Evolutionary conservation across 2,888 invertebrate genomes (phyloP).

Genomic region (Lithophane socia): DNA sequence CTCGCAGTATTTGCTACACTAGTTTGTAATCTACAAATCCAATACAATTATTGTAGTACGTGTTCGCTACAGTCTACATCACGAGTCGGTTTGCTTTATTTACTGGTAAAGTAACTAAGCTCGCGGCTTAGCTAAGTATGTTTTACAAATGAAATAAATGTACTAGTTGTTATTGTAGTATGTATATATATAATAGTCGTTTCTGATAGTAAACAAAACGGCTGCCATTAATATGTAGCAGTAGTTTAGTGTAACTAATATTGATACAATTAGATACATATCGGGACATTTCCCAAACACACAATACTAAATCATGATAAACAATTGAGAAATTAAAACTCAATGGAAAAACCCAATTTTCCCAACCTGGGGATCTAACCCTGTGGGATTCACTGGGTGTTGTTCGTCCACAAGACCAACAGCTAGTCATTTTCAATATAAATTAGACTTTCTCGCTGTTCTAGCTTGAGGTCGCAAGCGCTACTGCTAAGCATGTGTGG

Average conservation of each 20-base stretch:
- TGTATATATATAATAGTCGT: too few species aligned
- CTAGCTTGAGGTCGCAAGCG: too few species aligned
- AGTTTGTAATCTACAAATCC: conserved; percentile 49
- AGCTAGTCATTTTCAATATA: too few species aligned
- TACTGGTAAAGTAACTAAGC: not conserved
- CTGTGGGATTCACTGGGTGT: too few species aligned
- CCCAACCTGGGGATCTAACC: too few species aligned
- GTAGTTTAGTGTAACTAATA: too few species aligned
- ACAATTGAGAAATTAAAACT: too few species aligned
- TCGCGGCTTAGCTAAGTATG: not conserved
- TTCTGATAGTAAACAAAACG: not conserved
- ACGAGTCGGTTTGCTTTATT: conserved; percentile 26
- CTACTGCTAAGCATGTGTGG: too few species aligned
- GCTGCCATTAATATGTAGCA: not conserved
- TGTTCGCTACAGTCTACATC: conserved; percentile 29
- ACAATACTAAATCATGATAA: too few species aligned
- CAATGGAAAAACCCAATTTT: too few species aligned
- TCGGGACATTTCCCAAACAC: not conserved
- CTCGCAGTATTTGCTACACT: conserved; percentile 21
- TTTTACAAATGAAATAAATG: conserved; percentile 13
- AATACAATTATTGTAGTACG: conserved; percentile 53
- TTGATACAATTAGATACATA: not conserved
- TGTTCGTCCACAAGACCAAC: too few species aligned
- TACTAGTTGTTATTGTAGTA: not conserved
- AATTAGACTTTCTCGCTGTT: too few species aligned